These are phyloP conservation scores for Pseudopodoces humilis DNA, from an alignment of 2,113 vertebrate species.

Conservation along the genomic window DNA sequence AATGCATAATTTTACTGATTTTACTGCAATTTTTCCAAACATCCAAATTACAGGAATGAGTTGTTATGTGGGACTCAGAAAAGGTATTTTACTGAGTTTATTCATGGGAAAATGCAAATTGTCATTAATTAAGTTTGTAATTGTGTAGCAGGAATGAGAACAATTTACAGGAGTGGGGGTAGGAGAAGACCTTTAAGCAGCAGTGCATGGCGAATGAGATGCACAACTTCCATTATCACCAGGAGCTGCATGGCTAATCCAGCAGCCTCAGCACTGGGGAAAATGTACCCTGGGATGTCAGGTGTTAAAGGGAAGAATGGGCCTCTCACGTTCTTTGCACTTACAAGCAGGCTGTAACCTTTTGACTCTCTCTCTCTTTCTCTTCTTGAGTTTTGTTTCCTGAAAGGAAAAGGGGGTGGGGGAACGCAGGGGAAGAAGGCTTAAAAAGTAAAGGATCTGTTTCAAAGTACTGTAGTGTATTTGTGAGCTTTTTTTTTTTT, in stretches of 20 bases:
- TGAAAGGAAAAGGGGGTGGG: conserved; percentile 57
- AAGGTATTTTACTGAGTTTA: not conserved
- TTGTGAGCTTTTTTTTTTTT: not conserved
- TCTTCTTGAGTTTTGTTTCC: conserved; percentile 65
- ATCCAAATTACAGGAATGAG: not conserved
- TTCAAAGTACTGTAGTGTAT: conserved; percentile 29
- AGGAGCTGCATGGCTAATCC: conserved; percentile 48
- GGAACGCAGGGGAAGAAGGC: not conserved
- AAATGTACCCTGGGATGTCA: conserved; percentile 60
- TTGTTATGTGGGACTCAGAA: not conserved
- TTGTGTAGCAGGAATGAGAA: not conserved
- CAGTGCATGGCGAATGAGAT: not conserved
- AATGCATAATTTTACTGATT: not conserved
- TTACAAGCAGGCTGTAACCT: conserved; percentile 59
- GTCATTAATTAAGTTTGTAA: not conserved
- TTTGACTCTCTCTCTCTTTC: conserved; percentile 63
- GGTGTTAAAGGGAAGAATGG: conserved; percentile 67
- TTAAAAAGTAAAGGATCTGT: conserved; percentile 28
- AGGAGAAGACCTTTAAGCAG: not conserved
- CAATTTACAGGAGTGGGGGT: not conserved
- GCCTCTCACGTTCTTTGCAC: conserved; percentile 63
- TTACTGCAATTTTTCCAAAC: not conserved
- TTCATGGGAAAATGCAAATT: not conserved
- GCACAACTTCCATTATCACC: conserved; percentile 22
- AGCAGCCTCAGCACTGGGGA: not conserved